Evolutionary conservation across 1,140 invertebrate species (phyloP), one percentile per base, ranked within the genome.

Genomic region (Anastrepha obliqua): DNA sequence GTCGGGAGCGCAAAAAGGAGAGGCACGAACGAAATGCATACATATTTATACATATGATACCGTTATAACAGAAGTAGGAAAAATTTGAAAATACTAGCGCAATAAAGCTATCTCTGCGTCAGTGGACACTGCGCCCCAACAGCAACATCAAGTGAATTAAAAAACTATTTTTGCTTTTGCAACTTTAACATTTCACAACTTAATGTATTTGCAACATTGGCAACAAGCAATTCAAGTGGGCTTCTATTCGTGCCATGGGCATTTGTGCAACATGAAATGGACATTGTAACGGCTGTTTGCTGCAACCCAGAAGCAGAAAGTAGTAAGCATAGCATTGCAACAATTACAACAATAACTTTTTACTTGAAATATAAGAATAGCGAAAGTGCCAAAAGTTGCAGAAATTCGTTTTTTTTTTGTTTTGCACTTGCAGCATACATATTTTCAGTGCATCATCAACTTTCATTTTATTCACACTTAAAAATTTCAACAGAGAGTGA

Each of bases 151-250:
- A 67, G 64, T 67, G 64, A 67, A 67, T 67, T 67, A 42, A 67
- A 29, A 67, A 67, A 67, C 64, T 67, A 67, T 67, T 67, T 67
- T 67, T 42, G 29, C 29, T 67, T 67, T 42, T 42, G 64, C 64
- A 67, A 67, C 64, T 67, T 67, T 20, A 67, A 67, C 64, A 39
- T 67, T 67, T 67, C 29, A 42, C 64, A 67, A 67, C 29, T 67
- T 67, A 39, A 67, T 67, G 64, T 67, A 67, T 9, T 67, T 67
- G 29, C 64, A 67, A 67, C 64, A 67, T 67, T 67, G 64, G 64
- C 64, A 29, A 67, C 64, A 67, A 67, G 64, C 29, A 67, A 67
- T 39, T 67, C 64, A 67, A 67, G 13, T 11, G 64, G 64, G 29
- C 29, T 11, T 29, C 64, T 67, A 67, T 15, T 67, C 13, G 64